These are phyloP conservation scores for Odocoileus virginianus DNA, from an alignment of 2,113 vertebrate genomes.

Conservation along the genomic window DNA sequence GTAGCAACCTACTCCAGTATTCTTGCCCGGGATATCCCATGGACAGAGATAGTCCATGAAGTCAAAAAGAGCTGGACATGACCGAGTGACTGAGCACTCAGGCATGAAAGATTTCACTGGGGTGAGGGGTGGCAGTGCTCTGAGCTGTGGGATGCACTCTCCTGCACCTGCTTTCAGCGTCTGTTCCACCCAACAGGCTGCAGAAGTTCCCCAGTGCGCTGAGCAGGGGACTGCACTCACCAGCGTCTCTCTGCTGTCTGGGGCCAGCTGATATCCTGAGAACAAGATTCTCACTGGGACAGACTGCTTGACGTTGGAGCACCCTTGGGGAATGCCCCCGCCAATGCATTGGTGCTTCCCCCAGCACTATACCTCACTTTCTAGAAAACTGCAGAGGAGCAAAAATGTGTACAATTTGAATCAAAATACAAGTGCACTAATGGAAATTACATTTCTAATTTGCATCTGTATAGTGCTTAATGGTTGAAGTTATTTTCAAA, in stretches of 20 bases:
- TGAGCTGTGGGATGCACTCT: not conserved
- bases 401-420: not conserved
- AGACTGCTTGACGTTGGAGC: not conserved
- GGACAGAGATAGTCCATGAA: not conserved
- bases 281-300: not conserved
- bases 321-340: not conserved
- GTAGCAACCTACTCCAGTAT: not conserved
- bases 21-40: no score
- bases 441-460: not conserved
- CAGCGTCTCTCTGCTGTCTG: not conserved
- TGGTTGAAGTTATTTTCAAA: not conserved
- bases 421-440: not conserved
- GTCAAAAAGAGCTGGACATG: not conserved
- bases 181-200: not conserved
- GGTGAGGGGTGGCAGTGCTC: fast-evolving
- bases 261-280: not conserved
- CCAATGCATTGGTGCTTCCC: not conserved
- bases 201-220: no score
- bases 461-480: not conserved
- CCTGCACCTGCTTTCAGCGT: not conserved
- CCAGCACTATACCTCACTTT: not conserved
- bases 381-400: not conserved
- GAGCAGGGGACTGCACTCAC: not conserved
- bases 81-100: not conserved
- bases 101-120: not conserved